These are phyloP conservation scores for Synergus gifuensis DNA, from an alignment of 2,888 invertebrate species.

Conservation along the genomic window DNA sequence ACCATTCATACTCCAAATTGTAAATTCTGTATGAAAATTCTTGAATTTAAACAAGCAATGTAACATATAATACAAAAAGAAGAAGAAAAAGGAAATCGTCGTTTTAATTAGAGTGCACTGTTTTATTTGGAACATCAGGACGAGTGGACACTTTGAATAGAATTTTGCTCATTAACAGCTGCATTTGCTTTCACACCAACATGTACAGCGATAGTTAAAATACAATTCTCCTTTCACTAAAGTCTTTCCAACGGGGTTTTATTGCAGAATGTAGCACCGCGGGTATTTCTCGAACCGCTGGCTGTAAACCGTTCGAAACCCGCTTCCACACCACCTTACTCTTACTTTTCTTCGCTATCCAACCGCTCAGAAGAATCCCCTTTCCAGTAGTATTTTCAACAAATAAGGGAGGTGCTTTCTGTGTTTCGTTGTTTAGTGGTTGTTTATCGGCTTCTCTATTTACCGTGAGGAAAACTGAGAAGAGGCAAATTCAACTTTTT, in stretches of 20 bases:
- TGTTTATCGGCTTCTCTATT: background rate
- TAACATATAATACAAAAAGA: background rate
- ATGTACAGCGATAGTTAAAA: conserved; percentile 10
- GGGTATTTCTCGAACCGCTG: background rate
- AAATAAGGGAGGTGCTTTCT: background rate
- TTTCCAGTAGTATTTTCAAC: background rate
- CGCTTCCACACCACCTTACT: background rate
- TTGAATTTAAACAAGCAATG: background rate
- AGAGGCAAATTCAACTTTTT: background rate
- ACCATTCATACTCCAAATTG: background rate
- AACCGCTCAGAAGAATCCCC: background rate
- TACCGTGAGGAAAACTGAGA: background rate
- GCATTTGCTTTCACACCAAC: conserved; percentile 14
- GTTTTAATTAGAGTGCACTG: background rate
- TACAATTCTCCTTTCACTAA: conserved; percentile 7
- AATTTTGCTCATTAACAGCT: conserved; percentile 43
- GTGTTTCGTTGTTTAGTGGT: background rate
- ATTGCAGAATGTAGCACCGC: background rate
- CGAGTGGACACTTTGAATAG: conserved; percentile 30
- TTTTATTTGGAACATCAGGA: conserved; percentile 6
- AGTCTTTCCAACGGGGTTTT: conserved; percentile 27
- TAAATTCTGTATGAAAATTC: background rate
- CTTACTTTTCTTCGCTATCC: conserved; percentile 2
- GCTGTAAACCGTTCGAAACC: background rate
- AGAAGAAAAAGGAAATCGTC: background rate